Percentiles rank a stretch among this genome's conserved stretches.
Evolutionary conservation across 2,113 vertebrate genomes (phyloP).

Genomic region (Psilopsiagon aurifrons): DNA sequence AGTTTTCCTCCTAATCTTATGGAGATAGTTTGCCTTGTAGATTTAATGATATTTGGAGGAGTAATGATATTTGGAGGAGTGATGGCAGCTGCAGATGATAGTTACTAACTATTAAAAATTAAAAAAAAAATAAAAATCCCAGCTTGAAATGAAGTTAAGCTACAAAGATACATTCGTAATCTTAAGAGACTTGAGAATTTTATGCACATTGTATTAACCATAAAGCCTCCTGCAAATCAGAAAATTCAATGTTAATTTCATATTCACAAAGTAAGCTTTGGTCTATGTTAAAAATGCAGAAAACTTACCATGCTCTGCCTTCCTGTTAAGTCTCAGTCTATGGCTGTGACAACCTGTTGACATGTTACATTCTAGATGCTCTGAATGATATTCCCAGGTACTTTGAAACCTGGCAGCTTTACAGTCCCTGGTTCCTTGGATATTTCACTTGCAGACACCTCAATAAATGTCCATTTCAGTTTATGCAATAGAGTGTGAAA

Average conservation of each 20-base stretch:
- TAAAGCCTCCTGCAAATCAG: background rate
- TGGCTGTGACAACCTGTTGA: slow-evolving; percentile 11
- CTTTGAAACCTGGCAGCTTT: slow-evolving; percentile 20
- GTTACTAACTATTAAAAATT: background rate
- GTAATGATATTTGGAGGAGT: background rate
- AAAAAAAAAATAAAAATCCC: background rate
- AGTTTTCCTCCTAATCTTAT: background rate
- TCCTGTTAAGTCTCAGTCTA: background rate
- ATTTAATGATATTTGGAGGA: background rate
- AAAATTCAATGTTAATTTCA: background rate
- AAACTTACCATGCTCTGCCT: background rate
- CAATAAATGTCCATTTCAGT: background rate
- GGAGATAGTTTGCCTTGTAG: background rate
- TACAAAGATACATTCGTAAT: background rate
- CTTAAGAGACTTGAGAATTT: background rate
- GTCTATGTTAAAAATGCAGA: background rate
- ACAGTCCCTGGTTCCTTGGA: background rate
- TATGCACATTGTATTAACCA: background rate
- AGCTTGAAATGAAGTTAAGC: background rate
- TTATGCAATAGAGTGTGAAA: background rate
- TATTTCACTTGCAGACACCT: background rate
- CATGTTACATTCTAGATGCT: background rate
- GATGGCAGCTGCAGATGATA: background rate
- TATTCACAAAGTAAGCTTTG: background rate
- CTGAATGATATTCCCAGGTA: background rate